Base-by-base conservation (phyloP, 2,888 invertebrate genomes). In the Platycnemis pennipes region DNA sequence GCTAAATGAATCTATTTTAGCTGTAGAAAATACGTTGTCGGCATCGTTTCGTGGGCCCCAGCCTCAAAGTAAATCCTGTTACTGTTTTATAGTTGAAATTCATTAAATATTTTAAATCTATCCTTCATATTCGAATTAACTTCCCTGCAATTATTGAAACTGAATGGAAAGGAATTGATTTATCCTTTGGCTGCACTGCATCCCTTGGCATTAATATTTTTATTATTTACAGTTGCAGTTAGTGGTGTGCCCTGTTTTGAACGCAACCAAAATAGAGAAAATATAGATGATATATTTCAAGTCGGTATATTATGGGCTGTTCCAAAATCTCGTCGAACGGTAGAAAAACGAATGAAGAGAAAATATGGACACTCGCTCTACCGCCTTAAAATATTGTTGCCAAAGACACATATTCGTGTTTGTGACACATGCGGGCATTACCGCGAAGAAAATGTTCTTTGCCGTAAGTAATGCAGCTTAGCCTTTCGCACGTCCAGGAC, bases 361-460 rank as follows among this genome's bases (percentile, higher is more conserved):
- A 98, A 98, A 96, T 99, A 97, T 96, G 99, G 99, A 0, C 95
- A 96, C 85, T 97, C 98, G 0, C 97, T 98, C 0, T 97, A 98
- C 96, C 96, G 97, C 22, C 97, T 97, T 97, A 98, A 99, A 96
- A 97, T 98, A 95, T 96, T 98, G 26, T 97, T 97, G 45, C 98
- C 98, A 0, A 98, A 98, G 96, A 98, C 97, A 5, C 98, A 98
- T 96, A 97, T 99, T 53, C 96, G 98, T 95, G 97, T 97, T 0
- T 99, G 99, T 96, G 97, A 97, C 95, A 97, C 97, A 88, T 99
- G 99, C 96, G 99, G 99, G 0, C 98, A 98, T 96, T 97, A 98
- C 96, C 97, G 99, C 96, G 98, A 99, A 96, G 97, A 97, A 94
- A 98, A 98, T 89, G 97, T 97, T 91, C 97, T 99, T 88, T 99